A percentile compares a stretch with the other conserved stretches of the same genome.
These are phyloP conservation scores for Heliconius eleuchia DNA, from an alignment of 1,140 invertebrate genomes.

Conservation along the genomic window DNA sequence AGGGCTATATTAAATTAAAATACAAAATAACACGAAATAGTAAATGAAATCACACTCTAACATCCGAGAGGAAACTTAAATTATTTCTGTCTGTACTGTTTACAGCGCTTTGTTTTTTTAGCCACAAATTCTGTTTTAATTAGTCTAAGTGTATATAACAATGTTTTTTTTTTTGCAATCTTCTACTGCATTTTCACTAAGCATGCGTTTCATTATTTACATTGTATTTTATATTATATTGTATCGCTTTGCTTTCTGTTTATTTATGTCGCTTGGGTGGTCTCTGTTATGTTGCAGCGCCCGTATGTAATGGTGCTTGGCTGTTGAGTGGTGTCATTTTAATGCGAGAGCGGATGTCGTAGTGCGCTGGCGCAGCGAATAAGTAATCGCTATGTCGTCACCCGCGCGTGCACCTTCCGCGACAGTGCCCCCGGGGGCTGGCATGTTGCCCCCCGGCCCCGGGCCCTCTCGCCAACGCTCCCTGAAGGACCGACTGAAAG, in stretches of 20 bases:
- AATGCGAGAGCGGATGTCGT: slow-evolving; percentile 54
- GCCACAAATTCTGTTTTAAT: neutral
- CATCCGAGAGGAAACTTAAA: neutral
- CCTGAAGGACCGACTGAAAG: slow-evolving; percentile 87
- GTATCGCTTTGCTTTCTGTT: slow-evolving; percentile 36
- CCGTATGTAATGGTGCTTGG: slow-evolving; percentile 67
- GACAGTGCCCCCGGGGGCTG: slow-evolving; percentile 68
- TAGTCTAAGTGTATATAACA: neutral
- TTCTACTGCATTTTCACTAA: neutral
- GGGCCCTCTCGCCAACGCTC: slow-evolving; percentile 84
- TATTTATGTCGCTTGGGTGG: slow-evolving; percentile 43
- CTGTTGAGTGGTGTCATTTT: slow-evolving; percentile 66
- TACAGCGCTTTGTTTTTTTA: neutral
- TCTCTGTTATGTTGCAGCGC: slow-evolving; percentile 65
- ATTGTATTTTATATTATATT: slow-evolving; percentile 18
- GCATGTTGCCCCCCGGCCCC: slow-evolving; percentile 80
- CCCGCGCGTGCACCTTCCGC: slow-evolving; percentile 69
- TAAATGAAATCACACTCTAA: neutral
- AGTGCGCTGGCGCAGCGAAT: slow-evolving; percentile 48
- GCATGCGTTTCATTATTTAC: neutral
- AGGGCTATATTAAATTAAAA: too few relatives aligned
- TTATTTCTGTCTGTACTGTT: neutral
- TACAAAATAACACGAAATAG: too few relatives aligned
- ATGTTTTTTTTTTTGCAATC: neutral
- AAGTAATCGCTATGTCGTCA: slow-evolving; percentile 61